Conservation (phyloP, 2,797 vertebrate species). For the Phaenicophaeus curvirostris region DNA sequence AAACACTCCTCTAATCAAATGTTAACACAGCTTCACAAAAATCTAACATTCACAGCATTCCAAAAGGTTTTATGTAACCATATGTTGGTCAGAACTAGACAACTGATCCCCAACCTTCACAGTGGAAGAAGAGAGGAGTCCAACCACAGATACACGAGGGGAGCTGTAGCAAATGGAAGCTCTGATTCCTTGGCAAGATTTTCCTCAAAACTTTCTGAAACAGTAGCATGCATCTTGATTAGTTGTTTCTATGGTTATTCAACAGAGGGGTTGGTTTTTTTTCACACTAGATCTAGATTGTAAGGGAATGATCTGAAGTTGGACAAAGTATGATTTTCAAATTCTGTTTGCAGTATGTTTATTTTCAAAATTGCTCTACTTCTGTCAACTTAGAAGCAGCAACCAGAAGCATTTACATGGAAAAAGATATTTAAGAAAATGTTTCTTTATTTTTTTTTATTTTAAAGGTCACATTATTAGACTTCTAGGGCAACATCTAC, state of each 20-base stretch:
- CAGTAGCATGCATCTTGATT: background rate
- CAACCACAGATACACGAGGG: background rate
- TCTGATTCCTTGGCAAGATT: background rate
- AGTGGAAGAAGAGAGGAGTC: background rate
- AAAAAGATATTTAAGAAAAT: background rate
- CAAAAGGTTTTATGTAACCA: background rate
- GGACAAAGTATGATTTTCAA: background rate
- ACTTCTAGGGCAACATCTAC: background rate
- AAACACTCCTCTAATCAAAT: background rate
- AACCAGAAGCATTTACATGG: background rate
- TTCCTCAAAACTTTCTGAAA: background rate
- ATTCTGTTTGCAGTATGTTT: background rate
- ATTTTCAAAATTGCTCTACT: background rate
- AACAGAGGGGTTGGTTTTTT: background rate
- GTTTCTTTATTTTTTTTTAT: background rate
- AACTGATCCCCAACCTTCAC: background rate
- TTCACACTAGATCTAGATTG: background rate
- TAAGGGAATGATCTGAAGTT: background rate
- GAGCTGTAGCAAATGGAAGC: background rate
- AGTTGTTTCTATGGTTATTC: background rate
- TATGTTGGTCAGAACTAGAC: background rate
- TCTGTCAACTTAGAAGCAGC: background rate
- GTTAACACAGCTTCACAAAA: background rate
- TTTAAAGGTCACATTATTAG: background rate
- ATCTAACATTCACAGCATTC: background rate